Evolutionary conservation across 2,797 vertebrate genomes (phyloP).

Genomic region (Setipinna tenuifilis): DNA sequence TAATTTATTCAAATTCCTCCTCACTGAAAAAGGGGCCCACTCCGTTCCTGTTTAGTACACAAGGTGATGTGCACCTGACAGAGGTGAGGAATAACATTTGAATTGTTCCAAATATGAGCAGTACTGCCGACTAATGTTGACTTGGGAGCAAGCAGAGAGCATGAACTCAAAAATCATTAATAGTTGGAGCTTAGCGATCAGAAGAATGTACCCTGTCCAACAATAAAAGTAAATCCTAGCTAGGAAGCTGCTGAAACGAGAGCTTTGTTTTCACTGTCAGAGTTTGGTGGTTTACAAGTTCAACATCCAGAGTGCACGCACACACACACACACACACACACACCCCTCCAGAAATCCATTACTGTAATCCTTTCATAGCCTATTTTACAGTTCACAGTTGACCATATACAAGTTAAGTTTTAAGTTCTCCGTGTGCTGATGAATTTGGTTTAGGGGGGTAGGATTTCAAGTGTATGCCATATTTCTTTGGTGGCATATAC

Average conservation of each 20-base stretch:
- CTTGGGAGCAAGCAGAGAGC: background rate
- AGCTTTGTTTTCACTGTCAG: slow-evolving; percentile 33
- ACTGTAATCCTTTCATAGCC: background rate
- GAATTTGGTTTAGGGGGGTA: background rate
- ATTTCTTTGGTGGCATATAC: background rate
- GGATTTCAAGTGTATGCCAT: background rate
- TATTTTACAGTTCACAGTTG: background rate
- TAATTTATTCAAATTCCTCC: no score
- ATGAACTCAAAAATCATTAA: background rate
- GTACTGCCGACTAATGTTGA: background rate
- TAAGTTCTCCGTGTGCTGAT: background rate
- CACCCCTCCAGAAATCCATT: background rate
- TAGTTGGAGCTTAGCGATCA: background rate
- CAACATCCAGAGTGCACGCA: background rate
- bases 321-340: background rate
- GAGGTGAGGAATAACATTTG: background rate
- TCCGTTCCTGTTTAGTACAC: background rate
- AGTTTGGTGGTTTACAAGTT: background rate
- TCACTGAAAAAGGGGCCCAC: no score
- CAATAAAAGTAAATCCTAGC: background rate
- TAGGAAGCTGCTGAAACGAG: slow-evolving; percentile 15
- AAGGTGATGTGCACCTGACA: background rate
- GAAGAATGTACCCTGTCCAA: background rate
- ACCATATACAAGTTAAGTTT: background rate
- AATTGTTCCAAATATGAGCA: background rate